Base-by-base conservation (phyloP, 2,888 invertebrate species). In the Hypomecis atomaria region DNA sequence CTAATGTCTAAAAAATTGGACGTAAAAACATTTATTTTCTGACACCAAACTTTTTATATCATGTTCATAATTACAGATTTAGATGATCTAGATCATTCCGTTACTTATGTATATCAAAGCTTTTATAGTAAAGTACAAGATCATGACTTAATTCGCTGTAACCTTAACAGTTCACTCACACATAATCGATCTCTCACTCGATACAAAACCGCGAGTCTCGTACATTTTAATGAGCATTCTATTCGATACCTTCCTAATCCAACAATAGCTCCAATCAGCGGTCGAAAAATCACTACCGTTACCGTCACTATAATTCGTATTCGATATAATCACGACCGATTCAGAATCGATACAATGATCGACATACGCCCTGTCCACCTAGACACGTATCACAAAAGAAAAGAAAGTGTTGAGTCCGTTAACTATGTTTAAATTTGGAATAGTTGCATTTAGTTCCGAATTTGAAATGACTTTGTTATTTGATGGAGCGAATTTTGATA, bases 241-340 rank as follows among this genome's bases (percentile, higher is more conserved):
- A 80, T 81, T 63, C 59, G 59, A 63, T 63, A 78, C 74, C 73
- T 71, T 71, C 70, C 71, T 83, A 54, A 52, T 62, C 59, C 53
- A 62, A 89, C 89, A 89, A 89, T 89, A 84, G 83, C 74, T 77
- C 85, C 82, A 89, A 89, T 89, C 89, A 89, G 81, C 80, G 83
- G 50, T 65, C 49, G 36, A 60, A 64, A 64, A 66, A 83, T 81
- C 81, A 86, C 88, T 84, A 85, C 86, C 85, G 87, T 82, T 83
- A 82, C 34, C 55, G 57, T 63, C 57, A 60, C 66, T 63, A 48
- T 67, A 67, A 65, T 65, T 65, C 65, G 60, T 65, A 65, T 65
- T 53, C 65, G 65, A 65, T 84, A 85, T 86, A 90, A 91, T 91
- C 89, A 91, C 79, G 85, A 72, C 78, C 86, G 87, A 90, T 90